These are phyloP conservation scores for Epinephelus moara DNA, from an alignment of 2,113 vertebrate species.

Conservation along the genomic window DNA sequence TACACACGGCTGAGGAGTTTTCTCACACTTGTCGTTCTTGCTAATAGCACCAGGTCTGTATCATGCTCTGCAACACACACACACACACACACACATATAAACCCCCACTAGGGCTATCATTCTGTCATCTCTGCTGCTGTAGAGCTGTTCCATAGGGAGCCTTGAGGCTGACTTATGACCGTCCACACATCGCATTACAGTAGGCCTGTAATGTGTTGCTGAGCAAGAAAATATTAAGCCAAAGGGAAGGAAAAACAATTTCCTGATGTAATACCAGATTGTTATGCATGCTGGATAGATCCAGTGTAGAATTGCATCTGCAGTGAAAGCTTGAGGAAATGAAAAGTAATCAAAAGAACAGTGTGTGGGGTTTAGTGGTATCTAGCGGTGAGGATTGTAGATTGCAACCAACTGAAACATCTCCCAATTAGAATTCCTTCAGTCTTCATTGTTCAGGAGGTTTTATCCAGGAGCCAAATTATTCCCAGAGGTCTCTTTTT, in stretches of 20 bases:
- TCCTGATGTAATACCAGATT: slow-evolving; percentile 10
- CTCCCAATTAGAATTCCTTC: too few species aligned
- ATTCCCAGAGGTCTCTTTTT: too few species aligned
- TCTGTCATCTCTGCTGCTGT: slow-evolving; percentile 55
- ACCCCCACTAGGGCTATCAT: slow-evolving; percentile 40
- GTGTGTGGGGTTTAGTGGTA: too few species aligned
- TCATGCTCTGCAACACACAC: slow-evolving; percentile 12
- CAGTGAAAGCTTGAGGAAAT: background rate
- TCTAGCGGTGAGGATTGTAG: too few species aligned
- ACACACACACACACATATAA: slow-evolving; percentile 20
- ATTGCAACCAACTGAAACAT: too few species aligned
- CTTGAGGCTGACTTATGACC: slow-evolving; percentile 61
- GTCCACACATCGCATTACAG: slow-evolving; percentile 34
- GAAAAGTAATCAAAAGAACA: background rate
- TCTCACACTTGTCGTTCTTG: slow-evolving; percentile 10
- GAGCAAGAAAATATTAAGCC: slow-evolving; percentile 44
- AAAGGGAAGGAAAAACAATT: slow-evolving; percentile 16
- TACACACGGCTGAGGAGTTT: background rate
- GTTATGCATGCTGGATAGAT: slow-evolving; percentile 9
- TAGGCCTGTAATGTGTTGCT: slow-evolving; percentile 48
- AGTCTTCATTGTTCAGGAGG: too few species aligned
- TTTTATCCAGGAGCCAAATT: too few species aligned
- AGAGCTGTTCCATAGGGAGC: slow-evolving; percentile 41
- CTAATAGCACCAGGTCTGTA: slow-evolving; percentile 25
- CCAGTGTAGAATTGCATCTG: background rate